Conservation (phyloP, 2,888 invertebrate genomes). For the Orgyia antiqua region DNA sequence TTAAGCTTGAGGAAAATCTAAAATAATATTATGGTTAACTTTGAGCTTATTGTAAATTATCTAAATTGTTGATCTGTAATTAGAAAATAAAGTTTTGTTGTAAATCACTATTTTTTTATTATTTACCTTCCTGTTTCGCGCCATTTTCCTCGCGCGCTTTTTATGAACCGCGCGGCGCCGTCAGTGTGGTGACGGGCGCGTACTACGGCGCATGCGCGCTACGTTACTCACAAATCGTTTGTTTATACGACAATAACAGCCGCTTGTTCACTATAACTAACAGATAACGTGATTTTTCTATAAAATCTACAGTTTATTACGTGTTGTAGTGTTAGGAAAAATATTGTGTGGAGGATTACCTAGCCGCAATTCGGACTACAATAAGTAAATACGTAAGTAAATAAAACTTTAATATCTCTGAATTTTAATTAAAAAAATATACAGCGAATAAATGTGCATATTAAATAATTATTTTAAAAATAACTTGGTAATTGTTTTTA, state of each 20-base stretch:
- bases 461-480: too few relatives aligned
- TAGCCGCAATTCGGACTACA: not conserved
- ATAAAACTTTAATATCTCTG: not conserved
- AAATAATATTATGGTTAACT: not conserved
- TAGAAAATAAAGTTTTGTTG: conserved; percentile 3
- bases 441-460: too few relatives aligned
- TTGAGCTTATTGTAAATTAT: not conserved
- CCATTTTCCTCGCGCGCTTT: not conserved
- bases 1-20: not conserved
- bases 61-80: conserved; percentile 1
- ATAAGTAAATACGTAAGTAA: not conserved
- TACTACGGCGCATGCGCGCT: conserved; percentile 38
- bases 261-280: conserved; percentile 8
- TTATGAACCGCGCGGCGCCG: conserved; percentile 5
- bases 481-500: too few relatives aligned
- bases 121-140: conserved; percentile 2
- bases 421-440: not conserved
- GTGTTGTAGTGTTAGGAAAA: conserved; percentile 3
- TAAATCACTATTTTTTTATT: not conserved
- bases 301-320: conserved; percentile 4
- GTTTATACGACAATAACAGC: conserved; percentile 20
- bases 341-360: conserved; percentile 8
- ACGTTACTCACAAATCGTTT: conserved; percentile 13
- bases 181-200: conserved; percentile 23
- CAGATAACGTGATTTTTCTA: conserved; percentile 8